phyloP scores from a whole-genome alignment of 2,113 vertebrate genomes.

The Pollimyrus isidori region DNA sequence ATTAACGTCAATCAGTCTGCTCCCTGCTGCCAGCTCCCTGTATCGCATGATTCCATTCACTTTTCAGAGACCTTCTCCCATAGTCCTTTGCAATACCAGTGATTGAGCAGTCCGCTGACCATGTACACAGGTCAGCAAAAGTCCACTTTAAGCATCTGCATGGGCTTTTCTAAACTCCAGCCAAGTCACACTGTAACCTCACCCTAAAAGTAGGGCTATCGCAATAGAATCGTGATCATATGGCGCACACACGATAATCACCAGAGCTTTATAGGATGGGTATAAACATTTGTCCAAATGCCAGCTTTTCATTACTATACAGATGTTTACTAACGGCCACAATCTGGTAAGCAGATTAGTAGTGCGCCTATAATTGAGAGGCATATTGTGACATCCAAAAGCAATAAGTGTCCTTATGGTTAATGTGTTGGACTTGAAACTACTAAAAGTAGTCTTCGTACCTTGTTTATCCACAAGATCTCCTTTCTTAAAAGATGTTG shows the following conservation, averaged over 20 bases:
- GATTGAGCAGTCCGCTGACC: background rate
- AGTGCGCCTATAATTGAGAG: background rate
- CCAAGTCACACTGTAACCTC: background rate
- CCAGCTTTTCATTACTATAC: background rate
- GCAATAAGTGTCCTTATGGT: no score
- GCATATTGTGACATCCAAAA: background rate
- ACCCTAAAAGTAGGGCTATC: background rate
- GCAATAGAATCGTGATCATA: background rate
- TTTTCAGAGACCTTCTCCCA: background rate
- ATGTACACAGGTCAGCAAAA: background rate
- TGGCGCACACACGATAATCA: background rate
- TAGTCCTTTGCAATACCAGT: background rate
- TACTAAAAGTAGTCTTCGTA: no score
- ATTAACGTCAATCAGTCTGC: background rate
- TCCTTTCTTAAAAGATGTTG: no score
- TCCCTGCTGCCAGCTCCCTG: background rate
- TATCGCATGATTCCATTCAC: background rate
- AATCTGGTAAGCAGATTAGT: background rate
- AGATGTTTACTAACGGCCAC: background rate
- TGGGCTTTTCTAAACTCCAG: background rate
- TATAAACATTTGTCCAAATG: background rate
- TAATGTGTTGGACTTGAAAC: no score
- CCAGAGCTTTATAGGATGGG: background rate
- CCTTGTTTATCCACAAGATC: no score
- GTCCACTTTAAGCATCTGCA: background rate